These are phyloP conservation scores for Peromyscus melanophrys DNA, from an alignment of 2,797 vertebrate genomes.

Conservation along the genomic window DNA sequence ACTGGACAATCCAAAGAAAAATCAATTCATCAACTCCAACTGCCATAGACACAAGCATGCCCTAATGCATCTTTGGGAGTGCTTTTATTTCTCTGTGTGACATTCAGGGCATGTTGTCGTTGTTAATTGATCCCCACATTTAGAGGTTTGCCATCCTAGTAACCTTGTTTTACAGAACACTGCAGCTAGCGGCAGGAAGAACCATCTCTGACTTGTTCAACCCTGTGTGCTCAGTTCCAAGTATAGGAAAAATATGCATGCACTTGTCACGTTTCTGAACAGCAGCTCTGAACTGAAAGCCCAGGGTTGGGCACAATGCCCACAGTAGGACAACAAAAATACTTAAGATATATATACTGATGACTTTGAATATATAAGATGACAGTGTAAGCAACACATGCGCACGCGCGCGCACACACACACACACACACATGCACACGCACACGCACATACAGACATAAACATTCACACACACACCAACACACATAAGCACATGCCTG, in stretches of 20 bases:
- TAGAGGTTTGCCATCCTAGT: neutral
- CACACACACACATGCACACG: neutral
- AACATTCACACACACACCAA: neutral
- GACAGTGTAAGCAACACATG: neutral
- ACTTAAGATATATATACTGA: neutral
- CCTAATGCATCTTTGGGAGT: neutral
- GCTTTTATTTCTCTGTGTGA: neutral
- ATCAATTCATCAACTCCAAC: neutral
- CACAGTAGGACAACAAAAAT: neutral
- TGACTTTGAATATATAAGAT: neutral
- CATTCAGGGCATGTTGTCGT: neutral
- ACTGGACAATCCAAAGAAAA: slow-evolving; percentile 27
- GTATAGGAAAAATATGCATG: neutral
- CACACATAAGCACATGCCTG: neutral
- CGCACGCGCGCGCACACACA: neutral
- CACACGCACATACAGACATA: neutral
- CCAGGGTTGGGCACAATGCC: neutral
- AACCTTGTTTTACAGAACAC: neutral
- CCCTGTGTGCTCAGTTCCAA: neutral
- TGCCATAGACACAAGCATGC: neutral
- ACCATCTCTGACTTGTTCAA: neutral
- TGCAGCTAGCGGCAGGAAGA: slow-evolving; percentile 18
- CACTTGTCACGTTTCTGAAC: slow-evolving; percentile 1
- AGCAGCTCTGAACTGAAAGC: slow-evolving; percentile 20
- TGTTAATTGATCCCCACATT: neutral